Evolutionary conservation across 2,113 vertebrate species (phyloP).

Genomic region (Apteryx owenii): DNA sequence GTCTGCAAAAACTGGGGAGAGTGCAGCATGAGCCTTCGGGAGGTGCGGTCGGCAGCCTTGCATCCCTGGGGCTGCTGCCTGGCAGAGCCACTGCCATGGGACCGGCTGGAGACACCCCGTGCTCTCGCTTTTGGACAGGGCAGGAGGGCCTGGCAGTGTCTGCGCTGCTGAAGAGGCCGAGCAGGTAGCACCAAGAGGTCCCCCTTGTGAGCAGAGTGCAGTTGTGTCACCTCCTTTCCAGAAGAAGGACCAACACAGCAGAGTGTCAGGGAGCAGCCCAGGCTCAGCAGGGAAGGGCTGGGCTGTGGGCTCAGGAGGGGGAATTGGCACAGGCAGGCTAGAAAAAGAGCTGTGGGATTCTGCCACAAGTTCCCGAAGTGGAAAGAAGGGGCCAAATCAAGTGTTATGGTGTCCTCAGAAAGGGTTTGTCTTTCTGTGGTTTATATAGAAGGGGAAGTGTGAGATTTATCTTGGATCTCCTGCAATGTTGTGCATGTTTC

Average conservation of each 20-base stretch:
- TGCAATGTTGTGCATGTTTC: neutral
- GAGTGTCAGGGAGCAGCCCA: neutral
- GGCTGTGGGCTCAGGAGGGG: neutral
- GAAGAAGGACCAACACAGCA: neutral
- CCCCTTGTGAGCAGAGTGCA: neutral
- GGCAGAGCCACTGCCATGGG: too few species aligned
- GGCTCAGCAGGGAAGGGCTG: neutral
- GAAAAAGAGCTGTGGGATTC: neutral
- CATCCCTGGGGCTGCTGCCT: neutral
- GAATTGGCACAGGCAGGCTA: neutral
- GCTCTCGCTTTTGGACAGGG: neutral
- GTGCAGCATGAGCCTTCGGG: too few species aligned
- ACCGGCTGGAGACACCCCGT: neutral
- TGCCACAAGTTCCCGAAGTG: rapidly evolving
- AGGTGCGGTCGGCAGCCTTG: neutral
- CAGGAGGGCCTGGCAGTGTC: neutral
- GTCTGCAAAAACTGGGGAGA: neutral
- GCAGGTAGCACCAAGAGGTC: neutral
- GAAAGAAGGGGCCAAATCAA: neutral
- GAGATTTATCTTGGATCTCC: neutral
- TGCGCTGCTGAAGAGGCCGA: neutral
- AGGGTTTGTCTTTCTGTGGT: neutral
- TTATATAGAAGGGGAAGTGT: neutral
- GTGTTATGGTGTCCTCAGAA: neutral
- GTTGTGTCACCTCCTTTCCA: neutral